Conservation (phyloP, 1,140 invertebrate genomes). For the Tetranychus cinnabarinus region DNA sequence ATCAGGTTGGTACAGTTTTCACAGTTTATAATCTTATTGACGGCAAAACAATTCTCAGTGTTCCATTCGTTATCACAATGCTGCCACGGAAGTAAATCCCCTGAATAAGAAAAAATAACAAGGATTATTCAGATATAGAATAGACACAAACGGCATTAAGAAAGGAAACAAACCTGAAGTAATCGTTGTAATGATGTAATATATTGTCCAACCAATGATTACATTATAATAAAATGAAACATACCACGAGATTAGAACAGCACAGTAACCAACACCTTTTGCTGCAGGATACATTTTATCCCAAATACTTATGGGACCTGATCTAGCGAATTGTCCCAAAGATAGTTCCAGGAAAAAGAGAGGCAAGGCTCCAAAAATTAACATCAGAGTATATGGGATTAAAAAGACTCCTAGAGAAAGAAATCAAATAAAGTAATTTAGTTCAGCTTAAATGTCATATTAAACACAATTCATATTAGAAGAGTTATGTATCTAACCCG, state of each 20-base stretch:
- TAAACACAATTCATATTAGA: no score
- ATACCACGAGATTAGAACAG: slow-evolving; percentile 31
- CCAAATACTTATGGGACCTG: slow-evolving; percentile 25
- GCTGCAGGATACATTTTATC: slow-evolving; percentile 23
- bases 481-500: no score
- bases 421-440: not conserved
- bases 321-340: slow-evolving; percentile 23
- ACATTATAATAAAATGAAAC: slow-evolving; percentile 30
- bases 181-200: slow-evolving; percentile 26
- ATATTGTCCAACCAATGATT: slow-evolving; percentile 28
- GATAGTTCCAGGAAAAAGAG: slow-evolving; percentile 34
- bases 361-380: slow-evolving; percentile 29
- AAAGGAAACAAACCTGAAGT: slow-evolving; percentile 9
- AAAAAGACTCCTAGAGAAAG: slow-evolving; percentile 29
- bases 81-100: slow-evolving; percentile 24
- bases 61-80: slow-evolving; percentile 28
- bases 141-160: no score
- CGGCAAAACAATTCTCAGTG: slow-evolving; percentile 20
- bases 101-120: not conserved
- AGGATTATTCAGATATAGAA: not conserved
- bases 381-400: slow-evolving; percentile 31
- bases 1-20: slow-evolving; percentile 7
- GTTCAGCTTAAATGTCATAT: no score
- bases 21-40: not conserved
- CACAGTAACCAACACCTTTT: slow-evolving; percentile 30